Conservation (phyloP, 2,113 vertebrate genomes). For the Taurulus bubalis region DNA sequence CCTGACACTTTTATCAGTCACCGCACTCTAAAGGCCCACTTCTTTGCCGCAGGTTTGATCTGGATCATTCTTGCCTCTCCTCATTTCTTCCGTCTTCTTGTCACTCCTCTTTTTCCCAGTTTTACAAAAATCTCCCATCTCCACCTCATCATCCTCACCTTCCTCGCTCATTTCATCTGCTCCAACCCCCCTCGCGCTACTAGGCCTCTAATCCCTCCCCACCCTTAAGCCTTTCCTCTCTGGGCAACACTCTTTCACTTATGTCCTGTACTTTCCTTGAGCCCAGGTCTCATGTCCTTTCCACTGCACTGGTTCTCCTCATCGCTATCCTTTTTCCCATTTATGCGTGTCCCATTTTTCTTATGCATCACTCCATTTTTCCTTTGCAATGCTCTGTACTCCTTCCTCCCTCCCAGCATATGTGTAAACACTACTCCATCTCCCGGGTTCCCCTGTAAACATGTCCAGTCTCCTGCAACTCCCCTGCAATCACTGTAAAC, state of each 20-base stretch:
- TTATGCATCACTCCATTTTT: conserved; percentile 52
- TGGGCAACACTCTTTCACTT: conserved; percentile 43
- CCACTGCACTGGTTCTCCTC: conserved; percentile 55
- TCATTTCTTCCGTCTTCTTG: conserved; percentile 55
- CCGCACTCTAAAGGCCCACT: conserved; percentile 58
- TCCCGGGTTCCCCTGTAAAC: conserved; percentile 78
- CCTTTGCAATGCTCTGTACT: conserved; percentile 38
- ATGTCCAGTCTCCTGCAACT: conserved; percentile 77
- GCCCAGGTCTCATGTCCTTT: conserved; percentile 65
- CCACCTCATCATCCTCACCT: conserved; percentile 53
- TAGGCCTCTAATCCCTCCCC: conserved; percentile 51
- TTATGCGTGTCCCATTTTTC: conserved; percentile 56
- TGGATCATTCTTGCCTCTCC: conserved; percentile 48
- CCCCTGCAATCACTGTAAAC: conserved; percentile 84
- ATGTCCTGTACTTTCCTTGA: conserved; percentile 48
- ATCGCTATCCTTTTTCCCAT: conserved; percentile 54
- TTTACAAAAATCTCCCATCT: conserved; percentile 52
- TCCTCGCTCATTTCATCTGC: conserved; percentile 56
- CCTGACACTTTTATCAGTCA: conserved; percentile 69
- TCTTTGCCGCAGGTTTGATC: conserved; percentile 52
- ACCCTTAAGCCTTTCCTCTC: conserved; percentile 66
- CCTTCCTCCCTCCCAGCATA: conserved; percentile 63
- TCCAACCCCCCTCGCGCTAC: conserved; percentile 48
- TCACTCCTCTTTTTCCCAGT: conserved; percentile 22
- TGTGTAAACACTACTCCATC: conserved; percentile 79